These are phyloP conservation scores for Numenius phaeopus DNA, from an alignment of 2,797 vertebrate species.

Conservation along the genomic window DNA sequence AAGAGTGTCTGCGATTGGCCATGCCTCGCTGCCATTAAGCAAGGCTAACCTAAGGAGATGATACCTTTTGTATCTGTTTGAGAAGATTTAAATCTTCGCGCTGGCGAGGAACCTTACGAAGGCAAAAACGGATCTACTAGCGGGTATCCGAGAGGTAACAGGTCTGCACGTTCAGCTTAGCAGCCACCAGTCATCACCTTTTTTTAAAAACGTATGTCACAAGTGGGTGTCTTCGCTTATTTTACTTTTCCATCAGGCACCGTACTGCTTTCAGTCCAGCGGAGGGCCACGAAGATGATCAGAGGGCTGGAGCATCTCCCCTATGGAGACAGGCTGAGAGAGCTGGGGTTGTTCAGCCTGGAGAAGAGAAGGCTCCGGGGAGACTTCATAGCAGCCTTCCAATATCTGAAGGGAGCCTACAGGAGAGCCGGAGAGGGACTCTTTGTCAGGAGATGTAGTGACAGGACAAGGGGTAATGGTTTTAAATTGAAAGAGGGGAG, in stretches of 20 bases:
- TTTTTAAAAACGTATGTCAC: background rate
- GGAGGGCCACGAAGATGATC: no score
- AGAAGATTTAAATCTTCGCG: constrained; percentile 1
- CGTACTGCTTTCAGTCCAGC: background rate
- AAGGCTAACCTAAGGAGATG: background rate
- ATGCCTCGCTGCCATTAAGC: constrained; percentile 11
- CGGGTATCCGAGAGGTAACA: background rate
- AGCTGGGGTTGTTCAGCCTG: no score
- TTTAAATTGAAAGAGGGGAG: no score
- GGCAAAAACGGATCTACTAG: background rate
- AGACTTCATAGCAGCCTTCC: no score
- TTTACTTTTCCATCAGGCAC: background rate
- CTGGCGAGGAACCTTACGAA: background rate
- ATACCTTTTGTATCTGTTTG: background rate
- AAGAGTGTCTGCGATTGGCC: background rate
- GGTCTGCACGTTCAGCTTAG: background rate
- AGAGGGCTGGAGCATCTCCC: no score
- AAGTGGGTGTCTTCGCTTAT: background rate
- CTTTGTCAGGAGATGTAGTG: no score
- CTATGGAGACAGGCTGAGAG: no score
- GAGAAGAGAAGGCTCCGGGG: no score
- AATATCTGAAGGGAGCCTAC: no score
- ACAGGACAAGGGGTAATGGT: no score
- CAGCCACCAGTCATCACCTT: accelerated
- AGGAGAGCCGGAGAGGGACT: no score